Evolutionary conservation across 2,888 invertebrate genomes (phyloP).

Genomic region (Ligdia adustata): DNA sequence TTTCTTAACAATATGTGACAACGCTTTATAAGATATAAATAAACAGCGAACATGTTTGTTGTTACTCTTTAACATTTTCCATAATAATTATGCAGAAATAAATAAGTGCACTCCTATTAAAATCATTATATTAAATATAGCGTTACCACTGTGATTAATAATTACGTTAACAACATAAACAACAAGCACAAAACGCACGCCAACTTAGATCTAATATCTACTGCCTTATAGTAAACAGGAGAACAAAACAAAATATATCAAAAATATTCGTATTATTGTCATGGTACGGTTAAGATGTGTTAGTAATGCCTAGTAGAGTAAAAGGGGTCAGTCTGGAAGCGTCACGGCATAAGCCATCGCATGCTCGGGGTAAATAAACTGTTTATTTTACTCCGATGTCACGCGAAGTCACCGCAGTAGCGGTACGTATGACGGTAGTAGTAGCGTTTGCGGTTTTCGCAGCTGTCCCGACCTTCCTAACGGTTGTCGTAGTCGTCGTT

Average conservation of each 20-base stretch:
- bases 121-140: slow-evolving; percentile 13
- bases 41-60: slow-evolving; percentile 3
- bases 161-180: slow-evolving; percentile 9
- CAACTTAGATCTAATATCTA: neutral
- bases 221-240: slow-evolving; percentile 1
- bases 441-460: slow-evolving; percentile 68
- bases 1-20: slow-evolving; percentile 27
- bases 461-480: slow-evolving; percentile 67
- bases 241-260: neutral
- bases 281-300: slow-evolving; percentile 11
- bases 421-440: slow-evolving; percentile 62
- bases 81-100: slow-evolving; percentile 9
- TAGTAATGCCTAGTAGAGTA: slow-evolving; percentile 19
- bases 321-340: slow-evolving; percentile 22
- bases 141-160: slow-evolving; percentile 5
- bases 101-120: slow-evolving; percentile 18
- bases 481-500: slow-evolving; percentile 73
- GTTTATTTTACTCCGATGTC: slow-evolving; percentile 72
- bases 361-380: slow-evolving; percentile 4
- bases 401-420: slow-evolving; percentile 69
- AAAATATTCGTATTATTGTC: slow-evolving; percentile 15
- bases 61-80: neutral
- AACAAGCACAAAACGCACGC: slow-evolving; percentile 1
- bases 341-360: slow-evolving; percentile 8
- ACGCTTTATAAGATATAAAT: slow-evolving; percentile 20